phyloP scores from a whole-genome alignment of 2,888 invertebrate species.

The Morpho achilles region DNA sequence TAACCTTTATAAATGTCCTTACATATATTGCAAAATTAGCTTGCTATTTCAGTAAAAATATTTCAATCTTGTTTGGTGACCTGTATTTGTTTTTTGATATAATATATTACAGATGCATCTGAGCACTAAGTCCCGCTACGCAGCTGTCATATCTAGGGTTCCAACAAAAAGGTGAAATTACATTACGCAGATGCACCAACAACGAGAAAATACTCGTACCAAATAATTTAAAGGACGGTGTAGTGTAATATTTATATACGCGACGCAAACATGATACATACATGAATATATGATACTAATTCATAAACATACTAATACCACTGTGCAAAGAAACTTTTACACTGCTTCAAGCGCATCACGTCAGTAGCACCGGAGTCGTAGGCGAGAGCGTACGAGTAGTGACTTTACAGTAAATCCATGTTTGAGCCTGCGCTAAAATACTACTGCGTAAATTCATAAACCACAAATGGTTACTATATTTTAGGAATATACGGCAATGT shows the following conservation, averaged over 20 bases:
- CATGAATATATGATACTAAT: too few relatives aligned
- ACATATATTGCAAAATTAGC: conserved; percentile 13
- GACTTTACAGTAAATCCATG: too few relatives aligned
- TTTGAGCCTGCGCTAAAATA: too few relatives aligned
- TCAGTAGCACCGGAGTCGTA: too few relatives aligned
- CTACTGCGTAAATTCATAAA: too few relatives aligned
- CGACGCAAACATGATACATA: too few relatives aligned
- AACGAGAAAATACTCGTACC: neutral
- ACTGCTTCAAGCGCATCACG: too few relatives aligned
- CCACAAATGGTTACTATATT: too few relatives aligned
- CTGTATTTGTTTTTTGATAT: neutral
- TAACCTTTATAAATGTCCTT: conserved; percentile 32
- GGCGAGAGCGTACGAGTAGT: too few relatives aligned
- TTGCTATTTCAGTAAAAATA: neutral
- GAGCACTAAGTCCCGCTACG: conserved; percentile 1
- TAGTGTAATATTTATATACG: neutral
- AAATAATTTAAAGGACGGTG: neutral
- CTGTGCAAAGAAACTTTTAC: too few relatives aligned
- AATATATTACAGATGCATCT: neutral
- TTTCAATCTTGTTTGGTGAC: neutral
- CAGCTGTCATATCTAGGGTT: conserved; percentile 6
- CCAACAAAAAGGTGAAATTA: conserved; percentile 5
- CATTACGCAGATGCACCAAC: conserved; percentile 8
- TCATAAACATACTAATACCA: too few relatives aligned
- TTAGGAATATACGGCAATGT: too few relatives aligned